Percentiles rank a stretch among this genome's conserved stretches.
Evolutionary conservation across 2,113 vertebrate species (phyloP).

Genomic region (Nibea albiflora): DNA sequence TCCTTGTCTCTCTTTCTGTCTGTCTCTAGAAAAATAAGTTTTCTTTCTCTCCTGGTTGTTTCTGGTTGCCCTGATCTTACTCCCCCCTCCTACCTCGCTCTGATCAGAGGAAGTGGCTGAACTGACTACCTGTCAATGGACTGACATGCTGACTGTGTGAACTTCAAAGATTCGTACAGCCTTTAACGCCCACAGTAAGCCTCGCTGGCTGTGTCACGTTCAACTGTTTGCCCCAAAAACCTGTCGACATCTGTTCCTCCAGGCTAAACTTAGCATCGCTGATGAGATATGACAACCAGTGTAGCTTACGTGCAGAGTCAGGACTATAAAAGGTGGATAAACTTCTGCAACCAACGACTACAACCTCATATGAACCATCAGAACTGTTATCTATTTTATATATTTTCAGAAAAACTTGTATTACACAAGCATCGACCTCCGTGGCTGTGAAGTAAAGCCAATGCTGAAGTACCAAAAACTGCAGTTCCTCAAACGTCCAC

Average conservation of each 20-base stretch:
- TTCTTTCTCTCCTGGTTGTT: neutral
- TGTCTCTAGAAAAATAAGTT: neutral
- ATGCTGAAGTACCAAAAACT: too few relatives aligned
- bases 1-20: neutral
- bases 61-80: neutral
- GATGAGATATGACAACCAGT: neutral
- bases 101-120: conserved; percentile 71
- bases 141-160: conserved; percentile 26
- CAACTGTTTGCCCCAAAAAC: neutral
- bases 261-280: neutral
- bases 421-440: too few relatives aligned
- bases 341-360: neutral
- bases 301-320: neutral
- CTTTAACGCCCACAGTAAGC: conserved; percentile 30
- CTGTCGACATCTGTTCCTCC: neutral
- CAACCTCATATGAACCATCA: neutral
- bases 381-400: neutral
- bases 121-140: conserved; percentile 56
- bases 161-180: conserved; percentile 32
- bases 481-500: too few relatives aligned
- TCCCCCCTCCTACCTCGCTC: neutral
- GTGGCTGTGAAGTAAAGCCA: too few relatives aligned
- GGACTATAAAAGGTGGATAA: neutral
- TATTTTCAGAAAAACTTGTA: neutral
- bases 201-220: conserved; percentile 11